Percentiles rank a stretch among this genome's conserved stretches.
phyloP scores from a whole-genome alignment of 30 jellyfish, hydroid and myxozoan genomes.

The Nemopilema nomurai region DNA sequence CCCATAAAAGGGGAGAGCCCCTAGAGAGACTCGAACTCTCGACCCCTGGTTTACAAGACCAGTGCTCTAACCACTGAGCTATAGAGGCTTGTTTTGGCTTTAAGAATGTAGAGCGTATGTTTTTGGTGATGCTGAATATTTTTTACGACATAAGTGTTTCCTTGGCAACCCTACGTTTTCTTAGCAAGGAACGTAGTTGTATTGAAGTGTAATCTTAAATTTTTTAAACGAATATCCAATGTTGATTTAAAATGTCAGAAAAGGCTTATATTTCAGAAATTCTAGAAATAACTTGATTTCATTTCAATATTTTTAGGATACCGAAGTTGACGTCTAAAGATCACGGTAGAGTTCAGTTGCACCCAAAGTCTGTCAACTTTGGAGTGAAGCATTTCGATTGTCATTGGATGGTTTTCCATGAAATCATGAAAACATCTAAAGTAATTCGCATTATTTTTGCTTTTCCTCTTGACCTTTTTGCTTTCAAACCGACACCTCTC shows the following conservation, averaged over 20 bases:
- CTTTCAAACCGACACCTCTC: no score
- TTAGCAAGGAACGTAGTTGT: no score
- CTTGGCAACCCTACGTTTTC: neutral
- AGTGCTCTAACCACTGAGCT: slow-evolving; percentile 54
- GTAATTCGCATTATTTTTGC: slow-evolving; percentile 2
- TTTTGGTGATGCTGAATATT: neutral
- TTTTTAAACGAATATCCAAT: no score
- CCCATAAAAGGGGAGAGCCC: neutral
- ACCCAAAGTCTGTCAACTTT: slow-evolving; percentile 80
- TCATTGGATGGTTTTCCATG: slow-evolving; percentile 78
- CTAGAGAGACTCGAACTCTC: slow-evolving; percentile 45
- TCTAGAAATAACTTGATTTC: neutral
- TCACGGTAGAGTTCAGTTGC: slow-evolving; percentile 73
- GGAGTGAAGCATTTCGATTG: slow-evolving; percentile 52
- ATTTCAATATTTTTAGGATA: slow-evolving; percentile 55
- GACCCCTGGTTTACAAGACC: slow-evolving; percentile 55
- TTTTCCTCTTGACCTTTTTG: neutral
- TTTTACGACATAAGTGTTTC: neutral
- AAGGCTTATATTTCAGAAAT: neutral
- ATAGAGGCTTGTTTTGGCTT: neutral
- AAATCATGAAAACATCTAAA: slow-evolving; percentile 77
- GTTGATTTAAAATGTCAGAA: no score
- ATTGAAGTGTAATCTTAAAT: no score
- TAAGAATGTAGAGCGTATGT: neutral
- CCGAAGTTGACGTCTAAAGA: slow-evolving; percentile 68